Conservation (phyloP, 2,113 vertebrate species). For the Mesoclemmys tuberculata region DNA sequence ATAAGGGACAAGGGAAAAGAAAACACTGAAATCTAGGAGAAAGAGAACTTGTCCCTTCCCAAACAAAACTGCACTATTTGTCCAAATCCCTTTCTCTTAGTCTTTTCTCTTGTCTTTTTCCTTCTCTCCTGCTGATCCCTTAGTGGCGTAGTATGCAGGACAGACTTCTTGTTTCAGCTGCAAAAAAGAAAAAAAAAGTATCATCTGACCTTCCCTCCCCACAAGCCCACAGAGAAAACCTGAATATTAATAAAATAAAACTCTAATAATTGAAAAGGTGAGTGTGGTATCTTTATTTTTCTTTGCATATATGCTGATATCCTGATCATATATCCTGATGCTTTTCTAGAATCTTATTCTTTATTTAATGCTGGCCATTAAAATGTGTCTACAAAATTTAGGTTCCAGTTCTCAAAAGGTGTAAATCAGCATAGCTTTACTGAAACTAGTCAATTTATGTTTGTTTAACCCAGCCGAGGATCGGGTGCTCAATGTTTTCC, state of each 20-base stretch:
- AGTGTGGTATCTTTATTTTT: background rate
- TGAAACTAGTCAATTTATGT: background rate
- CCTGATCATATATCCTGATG: no score
- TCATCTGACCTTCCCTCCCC: background rate
- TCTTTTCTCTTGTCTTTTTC: background rate
- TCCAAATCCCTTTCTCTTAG: accelerated
- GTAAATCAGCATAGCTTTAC: background rate
- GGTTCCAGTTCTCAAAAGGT: background rate
- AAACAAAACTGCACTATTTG: background rate
- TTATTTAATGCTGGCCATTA: background rate
- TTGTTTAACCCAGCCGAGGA: background rate
- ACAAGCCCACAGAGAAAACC: background rate
- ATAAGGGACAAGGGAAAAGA: background rate
- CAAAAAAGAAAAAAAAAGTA: background rate
- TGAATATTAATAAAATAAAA: background rate
- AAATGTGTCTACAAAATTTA: background rate
- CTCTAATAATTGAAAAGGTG: background rate
- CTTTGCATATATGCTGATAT: background rate
- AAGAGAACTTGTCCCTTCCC: background rate
- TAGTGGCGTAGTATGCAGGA: background rate
- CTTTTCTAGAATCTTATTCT: background rate
- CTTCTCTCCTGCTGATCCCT: background rate
- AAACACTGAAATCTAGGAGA: background rate
- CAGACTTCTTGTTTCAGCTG: conserved; percentile 49
- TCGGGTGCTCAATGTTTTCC: background rate